Base-by-base conservation (phyloP, 2,113 vertebrate species). In the Platysteira castanea region DNA sequence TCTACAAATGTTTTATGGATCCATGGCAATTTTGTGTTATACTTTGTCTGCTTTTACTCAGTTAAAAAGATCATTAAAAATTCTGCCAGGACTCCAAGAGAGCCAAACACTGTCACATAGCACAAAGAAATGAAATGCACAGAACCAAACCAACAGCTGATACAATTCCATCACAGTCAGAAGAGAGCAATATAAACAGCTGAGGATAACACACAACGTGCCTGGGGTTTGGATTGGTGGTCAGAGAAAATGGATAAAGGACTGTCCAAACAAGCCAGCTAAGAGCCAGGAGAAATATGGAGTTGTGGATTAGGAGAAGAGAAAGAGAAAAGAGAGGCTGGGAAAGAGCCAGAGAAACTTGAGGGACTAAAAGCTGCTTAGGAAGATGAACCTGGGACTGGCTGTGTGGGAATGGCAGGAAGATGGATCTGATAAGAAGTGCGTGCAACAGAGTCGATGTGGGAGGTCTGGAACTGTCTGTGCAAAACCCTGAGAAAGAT, bases 401-500 rank as follows among this genome's bases (percentile, higher is more conserved):
- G 44, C 35, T 54, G 56, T 84, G 91, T 82, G 83, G 86, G 89
- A 95, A 95, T 78, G 80, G 89, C 91, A 93, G 76, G 70, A 93
- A 93, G 86, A 95, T 93, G 84, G 73, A 84, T 87, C 84, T 70
- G 93, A 95, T 95, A 97, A 95, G 75, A 42, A 92, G 60, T 6
- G 64, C 47, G 7, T 15, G 46, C 59, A 93, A 57, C 39, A 39
- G 31, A 37, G 39, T 52, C 93, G 22, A 37, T 7, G 80, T 95
- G 94, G 95, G 93, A 95, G 95, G 93, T 89, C 95, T 95, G 86
- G 56, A 87, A 84, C 73, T 31, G 44, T 35, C 65, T 90, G 76
- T 75, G 86, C 33, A 81, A 84, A 83, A 92, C 49, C 83, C 59
- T 84, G 71, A 80, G 85, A 80, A 79, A 89, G 60, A 79, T 70